A percentile compares a stretch with the other conserved stretches of the same genome.
phyloP scores from a whole-genome alignment of 2,797 vertebrate genomes.

The Odontamblyopus lacepedii region DNA sequence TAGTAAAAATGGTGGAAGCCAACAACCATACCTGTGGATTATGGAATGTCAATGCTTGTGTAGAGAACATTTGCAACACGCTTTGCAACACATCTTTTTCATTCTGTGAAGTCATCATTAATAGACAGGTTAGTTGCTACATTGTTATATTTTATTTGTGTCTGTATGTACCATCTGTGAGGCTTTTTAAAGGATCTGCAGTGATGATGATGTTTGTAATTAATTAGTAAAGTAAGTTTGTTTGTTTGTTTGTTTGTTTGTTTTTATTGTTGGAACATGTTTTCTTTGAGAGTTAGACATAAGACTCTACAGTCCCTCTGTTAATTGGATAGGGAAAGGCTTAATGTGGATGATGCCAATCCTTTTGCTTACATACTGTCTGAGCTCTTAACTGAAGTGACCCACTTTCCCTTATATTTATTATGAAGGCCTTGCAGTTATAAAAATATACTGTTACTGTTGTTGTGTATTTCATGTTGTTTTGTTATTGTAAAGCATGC shows the following conservation, averaged over 20 bases:
- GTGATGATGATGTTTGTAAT: background rate
- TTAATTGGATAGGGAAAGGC: conserved; percentile 10
- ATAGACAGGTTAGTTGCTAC: background rate
- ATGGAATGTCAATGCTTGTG: background rate
- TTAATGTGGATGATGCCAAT: conserved; percentile 13
- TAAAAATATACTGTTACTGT: background rate
- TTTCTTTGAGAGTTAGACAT: background rate
- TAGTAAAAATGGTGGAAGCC: background rate
- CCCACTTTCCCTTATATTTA: conserved; percentile 3
- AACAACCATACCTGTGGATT: background rate
- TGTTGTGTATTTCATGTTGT: background rate
- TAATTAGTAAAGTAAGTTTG: background rate
- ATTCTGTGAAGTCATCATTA: background rate
- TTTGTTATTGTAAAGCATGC: background rate
- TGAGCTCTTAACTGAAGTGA: conserved; percentile 6
- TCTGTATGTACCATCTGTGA: background rate
- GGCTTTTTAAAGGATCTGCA: background rate
- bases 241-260: background rate
- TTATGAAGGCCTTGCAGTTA: background rate
- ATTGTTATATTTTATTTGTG: background rate
- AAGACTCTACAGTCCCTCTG: background rate
- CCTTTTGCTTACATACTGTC: conserved; percentile 7
- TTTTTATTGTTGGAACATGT: background rate
- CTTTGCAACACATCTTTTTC: background rate
- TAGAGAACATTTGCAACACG: background rate